Conservation (phyloP, 2,888 invertebrate genomes). For the Cremastinae sp. region DNA sequence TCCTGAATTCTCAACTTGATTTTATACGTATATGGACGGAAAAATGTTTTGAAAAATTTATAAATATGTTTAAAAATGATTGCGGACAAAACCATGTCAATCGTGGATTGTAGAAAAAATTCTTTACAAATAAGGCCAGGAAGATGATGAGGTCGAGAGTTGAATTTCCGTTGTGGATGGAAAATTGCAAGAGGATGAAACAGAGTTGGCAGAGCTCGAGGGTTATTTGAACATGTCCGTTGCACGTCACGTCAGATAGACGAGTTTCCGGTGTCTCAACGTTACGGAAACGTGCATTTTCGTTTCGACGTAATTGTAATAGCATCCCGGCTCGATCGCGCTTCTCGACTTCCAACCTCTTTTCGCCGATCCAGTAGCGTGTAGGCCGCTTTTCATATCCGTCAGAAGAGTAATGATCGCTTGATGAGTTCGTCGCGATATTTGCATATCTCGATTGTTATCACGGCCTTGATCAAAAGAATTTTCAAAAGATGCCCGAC, state of each 20-base stretch:
- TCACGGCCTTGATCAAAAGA: no score
- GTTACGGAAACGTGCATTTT: constrained; percentile 9
- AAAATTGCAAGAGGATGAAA: constrained; percentile 6
- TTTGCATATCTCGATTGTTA: constrained; percentile 4
- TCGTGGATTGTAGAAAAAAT: no score
- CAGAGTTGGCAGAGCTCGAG: neutral
- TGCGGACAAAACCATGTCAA: no score
- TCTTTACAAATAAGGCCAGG: no score
- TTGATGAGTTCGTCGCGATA: neutral
- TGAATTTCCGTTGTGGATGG: neutral
- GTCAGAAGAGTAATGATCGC: neutral
- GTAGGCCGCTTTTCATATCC: constrained; percentile 22
- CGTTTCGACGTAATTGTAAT: constrained; percentile 5
- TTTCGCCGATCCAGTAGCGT: constrained; percentile 5
- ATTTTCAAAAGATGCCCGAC: no score
- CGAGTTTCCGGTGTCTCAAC: constrained; percentile 22
- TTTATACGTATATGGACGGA: no score
- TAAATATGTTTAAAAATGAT: no score
- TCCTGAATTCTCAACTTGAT: no score
- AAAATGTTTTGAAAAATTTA: no score
- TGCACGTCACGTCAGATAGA: constrained; percentile 32
- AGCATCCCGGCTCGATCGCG: constrained; percentile 1
- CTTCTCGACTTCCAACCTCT: constrained; percentile 5
- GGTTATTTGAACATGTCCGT: constrained; percentile 7
- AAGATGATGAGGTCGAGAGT: no score